Base-by-base conservation (phyloP, 2,888 invertebrate species). In the Oxyteleia sp. region DNA sequence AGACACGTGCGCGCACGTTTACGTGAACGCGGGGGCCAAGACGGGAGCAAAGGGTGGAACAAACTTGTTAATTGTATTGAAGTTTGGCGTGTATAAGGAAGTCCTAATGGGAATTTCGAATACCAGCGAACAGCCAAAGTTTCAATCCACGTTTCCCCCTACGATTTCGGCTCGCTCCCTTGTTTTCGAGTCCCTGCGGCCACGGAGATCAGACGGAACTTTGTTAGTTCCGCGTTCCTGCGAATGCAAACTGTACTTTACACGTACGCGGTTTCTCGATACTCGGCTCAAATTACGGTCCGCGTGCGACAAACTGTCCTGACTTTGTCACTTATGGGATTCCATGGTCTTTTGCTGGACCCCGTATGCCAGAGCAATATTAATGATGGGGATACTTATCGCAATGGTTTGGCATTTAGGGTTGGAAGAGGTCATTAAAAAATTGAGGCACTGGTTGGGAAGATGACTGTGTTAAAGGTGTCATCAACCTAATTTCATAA, bases 101-200 rank as follows among this genome's bases (percentile, higher is more conserved):
- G 66, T 74, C 64, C 68, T 84, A 84, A 84, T 84, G 81, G 79
- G 84, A 84, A 84, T 84, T 84, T 71, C 74, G 78, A 75, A 79
- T 82, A 78, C 47, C 41, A 64, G 81, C 32, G 49, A 74, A 29
- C 51, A 74, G 59, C 61, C 53, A 38, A 78, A 84, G 84, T 82
- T 84, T 75, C 43, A 26, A 11, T n/a, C 72, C 49, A 5, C 43
- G 41, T 15, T 41, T 43, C 32, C 53, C 20, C 49, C 43, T 49
- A n/a, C 74, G 78, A 72, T 72, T 76, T 76, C 35, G 38, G 41
- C 57, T 53, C 43, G 59, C 47, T 61, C 35, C 74, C 63, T 82
- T 84, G 84, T 84, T 84, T 74, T 66, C 51, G 53, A 53, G 81
- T 53, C 64, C 69, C 71, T 74, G 84, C 61, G 81, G 81, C 78